Conservation (phyloP, 2,797 vertebrate species). For the Sorex maritimensis region DNA sequence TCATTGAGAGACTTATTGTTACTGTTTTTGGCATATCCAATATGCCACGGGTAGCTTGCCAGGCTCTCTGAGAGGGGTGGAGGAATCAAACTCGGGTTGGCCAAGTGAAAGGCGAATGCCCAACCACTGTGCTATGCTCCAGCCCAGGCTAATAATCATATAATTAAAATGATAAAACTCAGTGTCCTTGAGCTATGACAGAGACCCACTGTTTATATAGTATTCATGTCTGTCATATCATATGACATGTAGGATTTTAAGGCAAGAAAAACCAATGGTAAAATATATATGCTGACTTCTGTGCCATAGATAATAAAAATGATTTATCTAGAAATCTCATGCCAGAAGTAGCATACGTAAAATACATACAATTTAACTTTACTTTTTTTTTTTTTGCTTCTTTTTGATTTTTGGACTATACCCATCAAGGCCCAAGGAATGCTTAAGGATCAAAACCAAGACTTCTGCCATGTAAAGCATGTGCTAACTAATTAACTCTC, state of each 20-base stretch:
- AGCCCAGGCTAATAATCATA: neutral
- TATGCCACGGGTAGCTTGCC: too few relatives aligned
- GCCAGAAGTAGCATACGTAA: neutral
- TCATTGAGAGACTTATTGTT: too few relatives aligned
- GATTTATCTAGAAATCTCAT: neutral
- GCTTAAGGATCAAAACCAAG: too few relatives aligned
- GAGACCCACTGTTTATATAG: neutral
- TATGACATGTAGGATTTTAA: neutral
- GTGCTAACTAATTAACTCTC: too few relatives aligned
- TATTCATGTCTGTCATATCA: neutral
- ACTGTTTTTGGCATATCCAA: too few relatives aligned
- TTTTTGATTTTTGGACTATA: neutral
- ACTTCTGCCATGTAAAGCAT: too few relatives aligned
- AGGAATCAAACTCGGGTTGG: too few relatives aligned
- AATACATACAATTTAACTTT: neutral
- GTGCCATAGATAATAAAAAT: neutral
- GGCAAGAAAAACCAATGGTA: neutral
- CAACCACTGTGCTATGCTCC: too few relatives aligned
- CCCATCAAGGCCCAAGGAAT: too few relatives aligned
- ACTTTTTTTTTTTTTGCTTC: neutral
- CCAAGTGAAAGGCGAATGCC: too few relatives aligned
- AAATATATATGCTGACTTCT: conserved; percentile 14
- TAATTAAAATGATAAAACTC: neutral
- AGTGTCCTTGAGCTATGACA: neutral
- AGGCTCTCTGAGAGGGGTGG: too few relatives aligned